phyloP scores from a whole-genome alignment of 2,113 vertebrate genomes.

The Brachypodius melanocephalos region DNA sequence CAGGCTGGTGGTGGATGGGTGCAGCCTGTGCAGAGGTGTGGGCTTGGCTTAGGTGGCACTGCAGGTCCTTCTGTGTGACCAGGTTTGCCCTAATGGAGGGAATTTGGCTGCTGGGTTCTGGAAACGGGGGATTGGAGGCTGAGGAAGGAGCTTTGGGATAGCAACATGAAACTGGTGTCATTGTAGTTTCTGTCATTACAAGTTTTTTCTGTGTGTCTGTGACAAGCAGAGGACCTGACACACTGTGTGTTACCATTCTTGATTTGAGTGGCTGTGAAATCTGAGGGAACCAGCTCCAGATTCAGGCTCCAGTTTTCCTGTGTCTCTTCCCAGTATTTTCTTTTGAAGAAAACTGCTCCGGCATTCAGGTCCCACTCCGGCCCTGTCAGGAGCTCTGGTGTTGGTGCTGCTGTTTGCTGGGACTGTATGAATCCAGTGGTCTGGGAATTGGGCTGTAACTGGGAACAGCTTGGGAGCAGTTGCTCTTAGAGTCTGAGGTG shows the following conservation, averaged over 20 bases:
- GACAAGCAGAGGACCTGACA: neutral
- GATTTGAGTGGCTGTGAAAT: neutral
- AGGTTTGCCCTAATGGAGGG: neutral
- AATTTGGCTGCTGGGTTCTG: neutral
- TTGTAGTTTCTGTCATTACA: neutral
- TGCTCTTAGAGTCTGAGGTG: neutral
- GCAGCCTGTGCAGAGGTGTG: neutral
- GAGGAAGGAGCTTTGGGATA: neutral
- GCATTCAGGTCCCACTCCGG: neutral
- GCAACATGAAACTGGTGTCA: neutral
- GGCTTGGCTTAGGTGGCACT: neutral
- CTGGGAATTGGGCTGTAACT: neutral
- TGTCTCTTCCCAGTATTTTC: neutral
- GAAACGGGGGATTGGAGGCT: too few species aligned
- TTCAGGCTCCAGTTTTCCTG: neutral
- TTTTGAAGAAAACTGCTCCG: neutral
- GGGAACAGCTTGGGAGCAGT: neutral
- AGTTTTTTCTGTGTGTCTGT: neutral
- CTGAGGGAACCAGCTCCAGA: neutral
- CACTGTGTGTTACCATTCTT: neutral
- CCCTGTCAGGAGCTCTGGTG: neutral
- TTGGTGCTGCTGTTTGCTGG: neutral
- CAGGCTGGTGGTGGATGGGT: neutral
- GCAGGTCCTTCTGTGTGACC: neutral
- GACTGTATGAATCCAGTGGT: accelerated